A percentile compares a stretch with the other conserved stretches of the same genome.
phyloP scores from a whole-genome alignment of 2,113 vertebrate genomes.

The Bolborhynchus lineola region DNA sequence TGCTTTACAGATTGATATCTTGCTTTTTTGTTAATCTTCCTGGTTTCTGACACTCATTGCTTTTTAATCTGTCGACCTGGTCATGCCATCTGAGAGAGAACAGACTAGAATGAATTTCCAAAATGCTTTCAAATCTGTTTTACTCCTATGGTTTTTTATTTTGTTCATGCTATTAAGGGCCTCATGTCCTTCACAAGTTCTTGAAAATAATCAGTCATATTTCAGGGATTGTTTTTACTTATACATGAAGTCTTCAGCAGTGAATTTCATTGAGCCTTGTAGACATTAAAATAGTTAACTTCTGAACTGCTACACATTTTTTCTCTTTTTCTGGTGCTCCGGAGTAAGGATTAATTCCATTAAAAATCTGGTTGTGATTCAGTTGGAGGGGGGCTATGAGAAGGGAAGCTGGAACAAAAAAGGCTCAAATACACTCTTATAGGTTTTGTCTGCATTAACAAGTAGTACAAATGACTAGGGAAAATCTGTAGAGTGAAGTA shows the following conservation, averaged over 20 bases:
- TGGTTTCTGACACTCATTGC: neutral
- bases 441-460: neutral
- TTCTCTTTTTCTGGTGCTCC: neutral
- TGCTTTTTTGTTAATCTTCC: neutral
- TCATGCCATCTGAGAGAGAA: neutral
- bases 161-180: neutral
- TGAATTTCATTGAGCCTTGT: neutral
- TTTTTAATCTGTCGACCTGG: neutral
- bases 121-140: neutral
- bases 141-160: neutral
- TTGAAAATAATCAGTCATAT: neutral
- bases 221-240: neutral
- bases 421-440: neutral
- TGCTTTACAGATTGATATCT: neutral
- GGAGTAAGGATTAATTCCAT: neutral
- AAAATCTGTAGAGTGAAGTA: neutral
- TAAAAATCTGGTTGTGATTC: neutral
- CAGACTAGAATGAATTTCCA: neutral
- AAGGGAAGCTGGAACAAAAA: neutral
- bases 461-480: neutral
- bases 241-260: neutral
- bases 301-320: neutral
- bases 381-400: fast-evolving
- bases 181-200: neutral
- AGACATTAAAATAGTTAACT: neutral